Conservation (phyloP, 2,113 vertebrate genomes). For the Phalacrocorax pelagicus region DNA sequence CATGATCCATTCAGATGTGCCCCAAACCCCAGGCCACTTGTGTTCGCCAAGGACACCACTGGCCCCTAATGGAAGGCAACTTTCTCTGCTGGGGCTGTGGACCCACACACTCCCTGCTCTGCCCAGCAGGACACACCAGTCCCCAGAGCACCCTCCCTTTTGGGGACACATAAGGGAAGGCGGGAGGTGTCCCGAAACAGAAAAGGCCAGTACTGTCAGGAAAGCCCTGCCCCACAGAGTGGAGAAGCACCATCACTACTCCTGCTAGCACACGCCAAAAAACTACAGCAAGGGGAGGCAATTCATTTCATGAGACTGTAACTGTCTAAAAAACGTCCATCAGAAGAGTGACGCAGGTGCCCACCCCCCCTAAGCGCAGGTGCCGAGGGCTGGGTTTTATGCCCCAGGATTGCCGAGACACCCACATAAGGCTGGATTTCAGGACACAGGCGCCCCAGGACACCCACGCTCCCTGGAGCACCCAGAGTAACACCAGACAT, state of each 20-base stretch:
- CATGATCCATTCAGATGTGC: not conserved
- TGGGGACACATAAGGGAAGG: not conserved
- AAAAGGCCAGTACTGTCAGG: not conserved
- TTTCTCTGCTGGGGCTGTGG: not conserved
- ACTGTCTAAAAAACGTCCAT: accelerated
- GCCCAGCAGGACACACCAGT: not conserved
- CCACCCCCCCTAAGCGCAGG: accelerated
- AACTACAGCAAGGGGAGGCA: not conserved
- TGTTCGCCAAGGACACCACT: not conserved
- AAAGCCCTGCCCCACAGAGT: not conserved
- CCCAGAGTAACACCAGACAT: not conserved
- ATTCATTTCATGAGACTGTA: not conserved
- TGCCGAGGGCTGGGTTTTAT: not conserved
- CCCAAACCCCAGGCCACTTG: not conserved
- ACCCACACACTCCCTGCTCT: not conserved
- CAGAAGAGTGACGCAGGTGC: not conserved
- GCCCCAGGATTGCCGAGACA: not conserved
- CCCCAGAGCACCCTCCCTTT: not conserved
- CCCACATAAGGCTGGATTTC: accelerated
- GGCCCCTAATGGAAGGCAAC: not conserved
- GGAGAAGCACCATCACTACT: not conserved
- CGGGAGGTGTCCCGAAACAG: not conserved
- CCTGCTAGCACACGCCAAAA: not conserved
- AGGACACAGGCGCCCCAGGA: accelerated
- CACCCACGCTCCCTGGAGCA: not conserved